A percentile compares a stretch with the other conserved stretches of the same genome.
Evolutionary conservation across 2,888 invertebrate genomes (phyloP).

Genomic region (Gasteruption jaculator): DNA sequence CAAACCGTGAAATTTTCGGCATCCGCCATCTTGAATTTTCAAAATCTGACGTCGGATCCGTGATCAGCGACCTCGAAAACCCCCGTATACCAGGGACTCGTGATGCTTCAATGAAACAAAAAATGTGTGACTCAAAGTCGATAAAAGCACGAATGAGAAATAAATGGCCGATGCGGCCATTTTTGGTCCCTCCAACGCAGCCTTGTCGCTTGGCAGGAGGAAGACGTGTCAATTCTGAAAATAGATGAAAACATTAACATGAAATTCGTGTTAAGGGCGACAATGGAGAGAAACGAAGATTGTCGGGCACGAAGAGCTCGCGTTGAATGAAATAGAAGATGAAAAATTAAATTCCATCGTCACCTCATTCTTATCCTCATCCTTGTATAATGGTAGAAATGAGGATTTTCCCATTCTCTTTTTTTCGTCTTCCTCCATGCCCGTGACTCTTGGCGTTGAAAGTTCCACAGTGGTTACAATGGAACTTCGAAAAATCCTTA

Average conservation of each 20-base stretch:
- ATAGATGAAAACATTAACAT: conserved; percentile 44
- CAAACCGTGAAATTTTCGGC: too few species aligned
- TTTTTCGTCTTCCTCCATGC: conserved; percentile 21
- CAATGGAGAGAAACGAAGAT: conserved; percentile 15
- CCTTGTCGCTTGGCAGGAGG: too few species aligned
- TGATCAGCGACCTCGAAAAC: too few species aligned
- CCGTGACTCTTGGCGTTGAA: conserved; percentile 15
- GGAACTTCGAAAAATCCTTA: conserved; percentile 22
- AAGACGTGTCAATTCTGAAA: conserved; percentile 35
- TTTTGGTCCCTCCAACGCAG: too few species aligned
- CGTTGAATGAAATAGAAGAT: conserved; percentile 29
- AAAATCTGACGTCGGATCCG: too few species aligned
- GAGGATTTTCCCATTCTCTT: conserved; percentile 9
- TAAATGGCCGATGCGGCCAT: too few species aligned
- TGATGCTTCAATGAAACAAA: conserved; percentile 13
- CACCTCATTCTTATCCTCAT: conserved; percentile 16
- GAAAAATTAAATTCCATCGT: conserved; percentile 40
- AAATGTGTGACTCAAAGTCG: too few species aligned
- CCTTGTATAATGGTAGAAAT: too few species aligned
- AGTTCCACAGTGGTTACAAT: conserved; percentile 22
- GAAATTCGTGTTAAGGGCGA: conserved; percentile 34
- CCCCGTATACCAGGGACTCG: conserved; percentile 19
- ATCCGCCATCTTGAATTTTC: too few species aligned
- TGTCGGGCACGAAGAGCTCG: conserved; percentile 20
- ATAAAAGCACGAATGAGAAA: too few species aligned